These are phyloP conservation scores for Eurytoma adleriae DNA, from an alignment of 2,888 invertebrate species.

Conservation along the genomic window DNA sequence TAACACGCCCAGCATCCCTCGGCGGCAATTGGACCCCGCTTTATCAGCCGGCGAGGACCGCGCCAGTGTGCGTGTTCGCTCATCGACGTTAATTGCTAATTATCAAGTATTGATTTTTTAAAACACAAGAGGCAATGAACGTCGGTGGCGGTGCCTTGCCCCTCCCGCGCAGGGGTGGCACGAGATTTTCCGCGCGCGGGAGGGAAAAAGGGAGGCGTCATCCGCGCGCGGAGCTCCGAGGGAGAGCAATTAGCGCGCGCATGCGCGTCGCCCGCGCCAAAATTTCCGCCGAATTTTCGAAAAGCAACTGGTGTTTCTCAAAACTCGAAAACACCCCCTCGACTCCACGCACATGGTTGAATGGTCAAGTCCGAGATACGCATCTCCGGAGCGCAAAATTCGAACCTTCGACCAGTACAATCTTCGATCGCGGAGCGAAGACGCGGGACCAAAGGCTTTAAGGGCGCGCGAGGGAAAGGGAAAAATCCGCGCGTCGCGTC, in stretches of 20 bases:
- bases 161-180: conserved; percentile 46
- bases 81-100: conserved; percentile 72
- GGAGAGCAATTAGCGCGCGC: conserved; percentile 44
- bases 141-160: neutral
- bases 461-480: conserved; percentile 42
- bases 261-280: conserved; percentile 23
- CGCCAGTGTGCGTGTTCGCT: conserved; percentile 34
- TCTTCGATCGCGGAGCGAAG: neutral
- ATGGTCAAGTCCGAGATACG: too few relatives aligned
- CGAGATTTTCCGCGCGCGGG: conserved; percentile 52
- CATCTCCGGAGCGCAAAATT: too few relatives aligned
- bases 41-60: too few relatives aligned
- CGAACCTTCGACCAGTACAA: too few relatives aligned
- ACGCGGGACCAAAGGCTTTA: neutral
- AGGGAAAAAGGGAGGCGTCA: conserved; percentile 26
- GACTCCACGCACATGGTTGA: too few relatives aligned
- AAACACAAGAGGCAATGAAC: conserved; percentile 60
- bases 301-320: conserved; percentile 7
- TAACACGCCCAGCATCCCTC: too few relatives aligned
- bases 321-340: neutral
- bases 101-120: conserved; percentile 75
- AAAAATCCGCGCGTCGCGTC: conserved; percentile 22
- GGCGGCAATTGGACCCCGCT: too few relatives aligned
- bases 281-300: conserved; percentile 46
- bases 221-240: neutral